A percentile compares a stretch with the other conserved stretches of the same genome.
Conservation (phyloP, 2,797 vertebrate genomes). For the Triplophysa yarkandensis region DNA sequence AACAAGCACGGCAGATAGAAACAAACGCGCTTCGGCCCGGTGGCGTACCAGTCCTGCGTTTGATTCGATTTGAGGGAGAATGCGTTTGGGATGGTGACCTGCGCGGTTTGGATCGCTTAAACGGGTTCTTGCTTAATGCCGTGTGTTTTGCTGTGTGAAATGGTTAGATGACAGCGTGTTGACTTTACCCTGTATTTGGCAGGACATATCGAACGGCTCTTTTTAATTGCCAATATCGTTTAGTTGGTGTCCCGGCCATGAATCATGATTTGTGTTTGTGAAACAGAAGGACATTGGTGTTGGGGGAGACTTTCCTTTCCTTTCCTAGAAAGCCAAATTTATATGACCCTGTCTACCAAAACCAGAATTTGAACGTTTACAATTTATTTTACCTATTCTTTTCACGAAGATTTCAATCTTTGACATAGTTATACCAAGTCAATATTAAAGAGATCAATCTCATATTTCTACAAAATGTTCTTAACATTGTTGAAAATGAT, state of each 20-base stretch:
- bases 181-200: not conserved
- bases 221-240: not conserved
- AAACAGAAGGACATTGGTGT: not conserved
- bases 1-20: not conserved
- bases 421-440: too few species aligned
- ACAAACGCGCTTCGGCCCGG: constrained; percentile 10
- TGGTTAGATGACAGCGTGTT: not conserved
- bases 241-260: not conserved
- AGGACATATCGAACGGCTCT: not conserved
- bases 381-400: too few species aligned
- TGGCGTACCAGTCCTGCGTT: constrained; percentile 3
- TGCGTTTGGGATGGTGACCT: not conserved
- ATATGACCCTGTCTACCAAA: too few species aligned
- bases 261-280: not conserved
- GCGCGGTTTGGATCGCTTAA: not conserved
- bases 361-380: too few species aligned
- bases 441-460: too few species aligned
- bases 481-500: too few species aligned
- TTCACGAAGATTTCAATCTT: too few species aligned
- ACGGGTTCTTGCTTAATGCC: not conserved
- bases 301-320: not conserved
- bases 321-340: too few species aligned
- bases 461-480: too few species aligned
- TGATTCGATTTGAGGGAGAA: not conserved
- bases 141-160: not conserved